These are phyloP conservation scores for Heteractis magnifica DNA, from an alignment of 92 coral and sea anemone species.

Conservation along the genomic window DNA sequence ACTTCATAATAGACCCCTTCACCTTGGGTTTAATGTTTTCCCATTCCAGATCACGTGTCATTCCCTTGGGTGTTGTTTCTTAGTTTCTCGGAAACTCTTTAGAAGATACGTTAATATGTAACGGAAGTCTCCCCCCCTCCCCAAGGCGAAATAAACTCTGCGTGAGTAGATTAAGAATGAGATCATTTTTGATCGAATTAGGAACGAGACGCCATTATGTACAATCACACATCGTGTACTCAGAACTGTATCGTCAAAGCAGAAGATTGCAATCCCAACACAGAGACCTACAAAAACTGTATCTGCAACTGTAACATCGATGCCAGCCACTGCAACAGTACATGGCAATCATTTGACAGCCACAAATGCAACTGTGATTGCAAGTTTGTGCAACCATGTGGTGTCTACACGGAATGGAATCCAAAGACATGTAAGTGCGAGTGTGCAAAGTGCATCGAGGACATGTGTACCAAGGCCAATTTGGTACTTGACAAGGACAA, in stretches of 20 bases:
- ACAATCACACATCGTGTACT: background rate
- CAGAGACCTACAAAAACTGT: conserved; percentile 4
- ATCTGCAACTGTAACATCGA: background rate
- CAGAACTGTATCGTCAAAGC: background rate
- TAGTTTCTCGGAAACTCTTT: no score
- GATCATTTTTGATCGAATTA: background rate
- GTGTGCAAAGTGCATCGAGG: background rate
- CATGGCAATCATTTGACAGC: background rate
- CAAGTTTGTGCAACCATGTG: background rate
- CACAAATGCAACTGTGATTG: conserved; percentile 6
- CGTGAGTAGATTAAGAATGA: no score
- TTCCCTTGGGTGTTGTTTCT: no score
- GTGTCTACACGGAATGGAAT: background rate
- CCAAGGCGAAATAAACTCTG: no score
- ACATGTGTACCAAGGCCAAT: background rate
- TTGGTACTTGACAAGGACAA: background rate
- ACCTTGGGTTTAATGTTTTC: no score
- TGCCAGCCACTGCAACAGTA: conserved; percentile 1
- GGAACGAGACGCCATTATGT: background rate
- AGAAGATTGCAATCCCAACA: background rate
- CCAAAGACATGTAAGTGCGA: conserved; percentile 1
- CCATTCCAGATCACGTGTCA: no score
- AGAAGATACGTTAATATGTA: no score
- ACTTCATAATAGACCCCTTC: no score
- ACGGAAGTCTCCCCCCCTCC: no score